These are phyloP conservation scores for Turnix velox DNA, from an alignment of 2,113 vertebrate species.

Conservation along the genomic window DNA sequence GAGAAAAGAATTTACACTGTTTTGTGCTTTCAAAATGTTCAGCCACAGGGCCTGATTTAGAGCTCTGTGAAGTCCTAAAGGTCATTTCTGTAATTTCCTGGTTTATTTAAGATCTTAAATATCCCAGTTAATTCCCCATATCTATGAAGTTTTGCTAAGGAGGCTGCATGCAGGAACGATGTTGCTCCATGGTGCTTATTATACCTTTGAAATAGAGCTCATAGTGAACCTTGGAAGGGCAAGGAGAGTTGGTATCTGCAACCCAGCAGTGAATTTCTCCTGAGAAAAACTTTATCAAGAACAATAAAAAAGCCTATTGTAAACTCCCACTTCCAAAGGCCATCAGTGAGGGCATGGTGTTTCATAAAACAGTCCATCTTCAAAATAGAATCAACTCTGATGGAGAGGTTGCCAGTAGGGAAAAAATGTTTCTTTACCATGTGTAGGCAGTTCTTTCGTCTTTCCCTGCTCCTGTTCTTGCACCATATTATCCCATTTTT, in stretches of 20 bases:
- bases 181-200: not conserved
- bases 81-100: not conserved
- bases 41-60: not conserved
- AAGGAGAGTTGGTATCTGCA: not conserved
- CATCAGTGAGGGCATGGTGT: not conserved
- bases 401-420: not conserved
- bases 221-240: not conserved
- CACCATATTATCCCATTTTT: not conserved
- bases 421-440: not conserved
- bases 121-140: not conserved
- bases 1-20: not conserved
- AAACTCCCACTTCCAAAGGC: not conserved
- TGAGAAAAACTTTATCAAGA: not conserved
- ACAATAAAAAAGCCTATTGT: not conserved
- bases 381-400: not conserved
- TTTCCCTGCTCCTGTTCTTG: not conserved
- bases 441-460: not conserved
- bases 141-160: not conserved
- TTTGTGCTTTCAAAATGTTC: not conserved
- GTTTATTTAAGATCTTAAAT: not conserved
- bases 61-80: not conserved
- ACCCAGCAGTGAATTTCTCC: not conserved
- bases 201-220: not conserved
- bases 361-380: not conserved
- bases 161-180: fast-evolving